Base-by-base conservation (phyloP, 2,888 invertebrate genomes). In the Philhelius pedissequus region DNA sequence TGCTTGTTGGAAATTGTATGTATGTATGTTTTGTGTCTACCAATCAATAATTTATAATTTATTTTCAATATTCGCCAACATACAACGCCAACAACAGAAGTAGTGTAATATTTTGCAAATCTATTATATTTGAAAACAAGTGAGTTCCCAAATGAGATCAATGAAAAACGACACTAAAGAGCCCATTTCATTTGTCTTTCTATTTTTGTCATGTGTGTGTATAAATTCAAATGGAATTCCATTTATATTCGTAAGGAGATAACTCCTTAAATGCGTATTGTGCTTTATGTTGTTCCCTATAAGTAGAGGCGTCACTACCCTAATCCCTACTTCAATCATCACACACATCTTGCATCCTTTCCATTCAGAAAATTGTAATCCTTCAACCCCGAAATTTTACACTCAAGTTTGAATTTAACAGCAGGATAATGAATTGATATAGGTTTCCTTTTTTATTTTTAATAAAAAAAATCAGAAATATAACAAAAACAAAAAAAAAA, bases 391-490 rank as follows among this genome's bases (percentile, higher is more conserved):
- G 22, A 48, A 45, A n/a, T 64, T 58, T 73, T 38, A 20, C 30
- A 77, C 38, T 62, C 48, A 43, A 82, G 60, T 71, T 77, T 60
- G 60, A 73, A 68, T 78, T 56, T 78, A 56, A 43, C 56, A 70
- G 35, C 56, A 43, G 64, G 56, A 78, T 74, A 78, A 74, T 64
- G 22, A 56, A 79, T 50, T 83, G 79, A 74, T 79, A 64, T 69
- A 64, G 83, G 78, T 79, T 70, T 52, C 4, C 0, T 60, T 40
- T 9, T 6, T 11, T 69, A 71, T 81, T 77, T 38, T 8, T 22
- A 30, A 35, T 45, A 45, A 48, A 77, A 58, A 48, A 8, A 71
- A 35, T 66, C 66, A 66, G 50, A 40, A 75, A 45, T 56, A 80
- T 69, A 74, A 48, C 58, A 60, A 50, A 58, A 22, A 27, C 4